Conservation (phyloP, 2,113 vertebrate species). For the Stegastes partitus region DNA sequence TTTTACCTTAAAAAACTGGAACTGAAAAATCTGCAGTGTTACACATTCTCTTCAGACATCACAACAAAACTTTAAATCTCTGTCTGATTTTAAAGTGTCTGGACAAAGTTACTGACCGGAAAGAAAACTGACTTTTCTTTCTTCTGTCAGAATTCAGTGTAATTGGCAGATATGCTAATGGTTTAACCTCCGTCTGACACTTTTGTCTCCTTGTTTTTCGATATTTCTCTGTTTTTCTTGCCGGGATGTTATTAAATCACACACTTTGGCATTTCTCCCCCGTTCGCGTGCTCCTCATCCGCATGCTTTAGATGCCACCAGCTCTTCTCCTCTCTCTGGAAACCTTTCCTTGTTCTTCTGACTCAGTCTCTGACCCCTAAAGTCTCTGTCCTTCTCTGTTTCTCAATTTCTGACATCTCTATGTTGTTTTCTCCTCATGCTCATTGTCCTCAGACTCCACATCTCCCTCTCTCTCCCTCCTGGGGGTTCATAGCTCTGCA, state of each 20-base stretch:
- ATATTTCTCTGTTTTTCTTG: not conserved
- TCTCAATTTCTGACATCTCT: conserved; percentile 67
- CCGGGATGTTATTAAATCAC: not conserved
- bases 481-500: conserved; percentile 71
- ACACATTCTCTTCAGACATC: not conserved
- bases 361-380: conserved; percentile 64
- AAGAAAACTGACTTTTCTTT: too few species aligned
- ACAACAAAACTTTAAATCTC: not conserved
- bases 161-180: too few species aligned
- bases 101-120: too few species aligned
- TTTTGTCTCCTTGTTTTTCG: not conserved
- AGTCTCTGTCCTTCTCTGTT: conserved; percentile 68
- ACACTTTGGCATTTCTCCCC: not conserved
- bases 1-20: not conserved
- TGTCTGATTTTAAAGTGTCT: not conserved
- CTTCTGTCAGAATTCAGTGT: too few species aligned
- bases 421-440: conserved; percentile 63
- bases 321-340: conserved; percentile 41
- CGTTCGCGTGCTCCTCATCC: not conserved
- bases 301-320: conserved; percentile 39
- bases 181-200: too few species aligned
- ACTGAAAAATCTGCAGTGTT: not conserved
- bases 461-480: conserved; percentile 52
- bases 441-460: conserved; percentile 67
- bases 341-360: conserved; percentile 51